Evolutionary conservation across 2,113 vertebrate genomes (phyloP), one percentile per base, ranked within the genome.

Genomic region (Desmodus rotundus): DNA sequence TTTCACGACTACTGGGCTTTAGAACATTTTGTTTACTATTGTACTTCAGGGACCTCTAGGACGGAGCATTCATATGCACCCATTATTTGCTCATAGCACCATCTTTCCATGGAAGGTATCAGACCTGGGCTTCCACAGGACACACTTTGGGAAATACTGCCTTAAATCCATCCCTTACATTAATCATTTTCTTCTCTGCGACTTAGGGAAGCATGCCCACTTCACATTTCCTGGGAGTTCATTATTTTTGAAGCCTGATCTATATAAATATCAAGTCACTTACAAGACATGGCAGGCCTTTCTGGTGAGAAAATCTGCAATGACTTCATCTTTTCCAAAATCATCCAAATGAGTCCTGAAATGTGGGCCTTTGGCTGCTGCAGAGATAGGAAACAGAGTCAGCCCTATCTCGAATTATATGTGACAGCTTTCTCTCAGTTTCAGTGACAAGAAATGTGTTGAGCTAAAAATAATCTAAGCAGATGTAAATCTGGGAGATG

Each of bases 201-300:
- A 80, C 38, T 50, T 65, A 14, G 26, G 24, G 47, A 73, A 52
- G 67, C 7, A 3, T 24, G 77, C 24, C 88, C 85, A 58, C 38
- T 80, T 31, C 12, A 0, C 38, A 73, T 54, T 95, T 93, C 67
- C 73, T 78, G 43, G 61, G 85, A 96, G 95, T 95, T 96, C 85
- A 96, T 97, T 96, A 58, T 96, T 98, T 98, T 97, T 80, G 86
- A 98, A 98, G 98, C 95, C 98, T 95, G 92, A 98, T 98, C 98
- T 98, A 96, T 97, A 96, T 98, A 98, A 98, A 94, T 98, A 98
- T 98, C 98, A 98, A 98, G 98, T 97, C 97, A 97, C 97, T 98
- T 97, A 98, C 97, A 96, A 95, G 97, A 93, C 56, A 72, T 95
- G 97, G 96, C 97, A 98, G 94, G 86, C 78, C 72, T 89, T 98